Evolutionary conservation across 2,113 vertebrate genomes (phyloP), one percentile per base, ranked within the genome.

Genomic region (Zosterops japonicus): DNA sequence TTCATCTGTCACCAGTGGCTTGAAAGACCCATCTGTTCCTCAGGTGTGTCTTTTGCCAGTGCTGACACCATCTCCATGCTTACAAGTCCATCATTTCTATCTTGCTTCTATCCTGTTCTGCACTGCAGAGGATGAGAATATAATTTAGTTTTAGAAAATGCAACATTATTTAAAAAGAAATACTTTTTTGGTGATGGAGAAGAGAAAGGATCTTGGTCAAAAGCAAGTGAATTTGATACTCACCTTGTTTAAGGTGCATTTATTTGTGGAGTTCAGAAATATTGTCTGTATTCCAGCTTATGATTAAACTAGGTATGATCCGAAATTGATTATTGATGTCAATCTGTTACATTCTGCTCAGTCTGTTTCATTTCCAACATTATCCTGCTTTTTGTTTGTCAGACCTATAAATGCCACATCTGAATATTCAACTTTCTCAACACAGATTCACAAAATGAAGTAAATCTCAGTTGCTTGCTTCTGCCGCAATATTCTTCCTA

Each of bases 241-340:
- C 44, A 59, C 53, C 39, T 68, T 36, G 14, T 77, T 50, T 31
- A 44, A 59, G 46, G 22, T 74, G 12, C 41, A 46, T 67, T 90
- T 78, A 71, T 84, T 65, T 65, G 21, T 82, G 36, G 41, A 82
- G 11, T 59, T 83, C 42, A 85, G 50, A 92, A 87, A 63, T 86
- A 63, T 1, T 80, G 36, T 47, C 63, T 79, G 44, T 69, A 61
- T 95, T 90, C 85, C 8, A 15, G 14, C 29, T 72, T 41, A 13
- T 25, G 14, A 68, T 94, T 59, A 77, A 72, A 72, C 61, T 39
- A 59, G 35, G 27, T 84, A 13, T 60, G 22, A 8, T 91, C 68
- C 91, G 65, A 19, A 83, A 74, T 83, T 93, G 80, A 86, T 94
- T 68, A 50, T 39, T 97, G 88, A 72, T 96, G 21, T 85, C 27